A percentile compares a stretch with the other conserved stretches of the same genome.
Evolutionary conservation across 2,113 vertebrate species (phyloP).

Genomic region (Smithornis capensis): DNA sequence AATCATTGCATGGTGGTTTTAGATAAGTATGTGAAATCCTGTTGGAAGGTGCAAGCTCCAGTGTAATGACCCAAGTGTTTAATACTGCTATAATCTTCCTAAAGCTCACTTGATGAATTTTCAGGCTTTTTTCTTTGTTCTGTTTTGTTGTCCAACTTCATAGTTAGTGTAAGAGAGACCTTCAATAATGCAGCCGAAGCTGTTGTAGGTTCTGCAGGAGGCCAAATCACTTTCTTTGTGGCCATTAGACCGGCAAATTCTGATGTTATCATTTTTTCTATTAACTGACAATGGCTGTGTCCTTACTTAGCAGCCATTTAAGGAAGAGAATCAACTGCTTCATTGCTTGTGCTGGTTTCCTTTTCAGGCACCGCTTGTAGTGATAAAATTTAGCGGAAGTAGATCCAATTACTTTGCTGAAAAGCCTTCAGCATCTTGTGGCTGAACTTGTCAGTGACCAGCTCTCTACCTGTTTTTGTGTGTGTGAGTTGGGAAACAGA

Average conservation of each 20-base stretch:
- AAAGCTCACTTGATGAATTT: not conserved
- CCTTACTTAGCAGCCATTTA: not conserved
- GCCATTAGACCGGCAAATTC: not conserved
- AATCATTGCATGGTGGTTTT: not conserved
- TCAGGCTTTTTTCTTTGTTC: not conserved
- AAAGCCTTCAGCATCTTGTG: not conserved
- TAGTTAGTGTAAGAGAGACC: not conserved
- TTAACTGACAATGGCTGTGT: not conserved
- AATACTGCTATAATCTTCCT: not conserved
- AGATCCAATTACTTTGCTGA: not conserved
- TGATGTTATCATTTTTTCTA: not conserved
- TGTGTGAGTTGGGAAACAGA: not conserved
- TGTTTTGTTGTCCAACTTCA: too few species aligned
- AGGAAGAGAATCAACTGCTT: not conserved
- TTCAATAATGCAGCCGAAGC: not conserved
- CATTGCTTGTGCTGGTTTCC: not conserved
- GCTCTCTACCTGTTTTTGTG: not conserved
- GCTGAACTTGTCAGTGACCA: not conserved
- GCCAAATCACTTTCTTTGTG: not conserved
- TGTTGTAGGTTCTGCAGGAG: not conserved
- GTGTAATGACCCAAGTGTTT: not conserved
- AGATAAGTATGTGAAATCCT: not conserved
- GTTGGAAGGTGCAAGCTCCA: not conserved
- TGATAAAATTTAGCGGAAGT: not conserved
- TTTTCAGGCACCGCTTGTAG: not conserved